Percentiles rank a stretch among this genome's conserved stretches.
phyloP scores from a whole-genome alignment of 2,888 invertebrate species.

The Heliconius ismenius region DNA sequence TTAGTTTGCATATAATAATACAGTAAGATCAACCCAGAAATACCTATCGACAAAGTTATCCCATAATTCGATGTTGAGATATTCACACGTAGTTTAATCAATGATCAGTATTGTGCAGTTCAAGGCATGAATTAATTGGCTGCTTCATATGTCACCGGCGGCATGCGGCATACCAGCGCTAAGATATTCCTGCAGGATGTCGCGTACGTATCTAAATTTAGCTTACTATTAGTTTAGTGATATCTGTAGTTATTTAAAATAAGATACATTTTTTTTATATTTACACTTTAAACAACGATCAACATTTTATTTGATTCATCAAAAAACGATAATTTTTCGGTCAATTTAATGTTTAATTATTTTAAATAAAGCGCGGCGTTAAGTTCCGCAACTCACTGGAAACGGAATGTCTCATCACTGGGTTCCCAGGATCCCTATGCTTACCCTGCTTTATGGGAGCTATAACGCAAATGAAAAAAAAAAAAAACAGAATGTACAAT shows the following conservation, averaged over 20 bases:
- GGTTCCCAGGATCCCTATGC: too few species aligned
- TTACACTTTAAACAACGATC: too few species aligned
- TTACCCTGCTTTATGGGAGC: too few species aligned
- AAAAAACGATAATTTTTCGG: too few species aligned
- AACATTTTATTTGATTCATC: too few species aligned
- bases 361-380: too few species aligned
- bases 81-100: conserved; percentile 19
- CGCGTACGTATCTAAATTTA: neutral
- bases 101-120: conserved; percentile 12
- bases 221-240: neutral
- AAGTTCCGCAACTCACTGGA: too few species aligned
- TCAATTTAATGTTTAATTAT: too few species aligned
- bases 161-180: conserved; percentile 15
- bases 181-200: neutral
- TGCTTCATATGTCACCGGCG: conserved; percentile 16
- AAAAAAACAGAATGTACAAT: neutral
- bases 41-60: neutral
- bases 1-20: too few species aligned
- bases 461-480: neutral
- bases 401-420: too few species aligned
- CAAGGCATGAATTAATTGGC: conserved; percentile 22
- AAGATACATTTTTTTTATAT: too few species aligned
- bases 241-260: neutral
- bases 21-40: neutral
- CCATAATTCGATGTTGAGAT: neutral